Percentiles rank a stretch among this genome's conserved stretches.
Evolutionary conservation across 1,140 invertebrate species (phyloP).

Genomic region (Lucilia sericata): DNA sequence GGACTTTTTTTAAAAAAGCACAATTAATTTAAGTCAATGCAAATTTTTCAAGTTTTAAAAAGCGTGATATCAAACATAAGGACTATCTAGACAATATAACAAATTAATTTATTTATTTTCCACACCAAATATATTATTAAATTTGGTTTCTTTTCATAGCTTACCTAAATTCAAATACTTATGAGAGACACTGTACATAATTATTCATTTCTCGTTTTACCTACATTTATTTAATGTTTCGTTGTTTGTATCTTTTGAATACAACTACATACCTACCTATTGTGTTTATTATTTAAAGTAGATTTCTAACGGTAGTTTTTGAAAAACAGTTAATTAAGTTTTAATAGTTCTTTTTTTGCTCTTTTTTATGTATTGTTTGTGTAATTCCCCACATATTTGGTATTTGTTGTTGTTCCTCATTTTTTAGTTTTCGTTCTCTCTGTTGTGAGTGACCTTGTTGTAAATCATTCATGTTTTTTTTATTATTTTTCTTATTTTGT

Average conservation of each 20-base stretch:
- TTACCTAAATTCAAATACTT: too few species aligned
- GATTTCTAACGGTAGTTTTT: neutral
- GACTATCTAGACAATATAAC: too few species aligned
- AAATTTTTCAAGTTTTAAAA: too few species aligned
- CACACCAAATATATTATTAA: too few species aligned
- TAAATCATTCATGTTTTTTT: conserved; percentile 16
- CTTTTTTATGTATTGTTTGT: neutral
- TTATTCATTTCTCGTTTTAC: too few species aligned
- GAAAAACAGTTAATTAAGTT: conserved; percentile 11
- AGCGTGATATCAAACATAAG: too few species aligned
- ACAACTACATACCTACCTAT: neutral
- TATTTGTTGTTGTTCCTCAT: neutral
- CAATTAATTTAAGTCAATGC: too few species aligned
- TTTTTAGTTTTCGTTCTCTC: neutral
- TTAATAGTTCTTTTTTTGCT: neutral
- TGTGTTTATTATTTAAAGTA: neutral
- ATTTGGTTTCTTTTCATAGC: too few species aligned
- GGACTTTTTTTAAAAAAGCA: too few species aligned
- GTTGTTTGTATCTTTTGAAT: neutral
- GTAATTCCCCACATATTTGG: neutral
- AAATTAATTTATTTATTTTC: too few species aligned
- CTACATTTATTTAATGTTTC: too few species aligned
- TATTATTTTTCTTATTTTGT: neutral
- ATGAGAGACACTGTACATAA: too few species aligned
- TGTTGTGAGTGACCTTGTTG: conserved; percentile 1